These are phyloP conservation scores for Oryzias javanicus DNA, from an alignment of 2,113 vertebrate species.

Conservation along the genomic window DNA sequence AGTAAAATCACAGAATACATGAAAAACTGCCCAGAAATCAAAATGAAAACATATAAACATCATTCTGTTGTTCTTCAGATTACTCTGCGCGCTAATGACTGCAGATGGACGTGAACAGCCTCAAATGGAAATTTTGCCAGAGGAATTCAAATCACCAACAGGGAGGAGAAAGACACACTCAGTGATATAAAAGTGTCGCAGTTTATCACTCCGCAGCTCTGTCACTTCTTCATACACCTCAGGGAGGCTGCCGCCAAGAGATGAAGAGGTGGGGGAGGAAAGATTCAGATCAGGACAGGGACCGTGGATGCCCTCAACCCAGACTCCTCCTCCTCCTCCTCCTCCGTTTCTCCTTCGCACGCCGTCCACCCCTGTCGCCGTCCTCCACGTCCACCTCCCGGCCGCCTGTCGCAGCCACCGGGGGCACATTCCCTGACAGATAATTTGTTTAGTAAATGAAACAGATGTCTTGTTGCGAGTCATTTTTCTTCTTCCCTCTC, in stretches of 20 bases:
- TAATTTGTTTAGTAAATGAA: slow-evolving; percentile 80
- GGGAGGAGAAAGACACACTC: slow-evolving; percentile 21
- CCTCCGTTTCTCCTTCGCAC: slow-evolving; percentile 26
- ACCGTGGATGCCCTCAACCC: background rate
- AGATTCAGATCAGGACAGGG: slow-evolving; percentile 5
- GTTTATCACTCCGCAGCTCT: slow-evolving; percentile 36
- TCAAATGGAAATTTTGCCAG: background rate
- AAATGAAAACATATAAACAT: background rate
- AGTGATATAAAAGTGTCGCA: slow-evolving; percentile 33
- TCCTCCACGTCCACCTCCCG: slow-evolving; percentile 9
- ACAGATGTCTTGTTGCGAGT: slow-evolving; percentile 76
- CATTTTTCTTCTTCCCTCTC: slow-evolving; percentile 52
- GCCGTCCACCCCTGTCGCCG: no score
- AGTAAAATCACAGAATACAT: background rate
- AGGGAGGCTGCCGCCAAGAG: slow-evolving; percentile 23
- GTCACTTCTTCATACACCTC: slow-evolving; percentile 33
- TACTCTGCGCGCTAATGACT: no score
- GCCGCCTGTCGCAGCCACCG: slow-evolving; percentile 46
- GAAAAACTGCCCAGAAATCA: background rate
- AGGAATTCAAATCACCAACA: slow-evolving; percentile 21
- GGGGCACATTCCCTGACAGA: slow-evolving; percentile 61
- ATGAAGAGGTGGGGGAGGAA: slow-evolving; percentile 15
- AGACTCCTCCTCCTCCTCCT: slow-evolving; percentile 36
- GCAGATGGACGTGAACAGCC: background rate
- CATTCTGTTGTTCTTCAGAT: background rate